A percentile compares a stretch with the other conserved stretches of the same genome.
phyloP scores from a whole-genome alignment of 2,888 invertebrate genomes.

The Drosophila borborema region DNA sequence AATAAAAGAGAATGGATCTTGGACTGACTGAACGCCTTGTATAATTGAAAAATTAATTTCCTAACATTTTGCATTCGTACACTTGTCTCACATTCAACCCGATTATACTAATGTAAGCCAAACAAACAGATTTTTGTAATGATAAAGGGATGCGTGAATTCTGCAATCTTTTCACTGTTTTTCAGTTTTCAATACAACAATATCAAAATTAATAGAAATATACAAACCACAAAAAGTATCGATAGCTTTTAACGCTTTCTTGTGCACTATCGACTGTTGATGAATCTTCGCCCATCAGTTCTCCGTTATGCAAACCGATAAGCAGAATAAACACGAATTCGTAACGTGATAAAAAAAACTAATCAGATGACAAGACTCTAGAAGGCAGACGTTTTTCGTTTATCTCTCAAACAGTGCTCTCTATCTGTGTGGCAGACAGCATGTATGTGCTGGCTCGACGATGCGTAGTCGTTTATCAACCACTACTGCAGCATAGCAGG shows the following conservation, averaged over 20 bases:
- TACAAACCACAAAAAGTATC: background rate
- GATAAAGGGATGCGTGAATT: background rate
- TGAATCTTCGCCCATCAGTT: background rate
- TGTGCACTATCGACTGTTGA: background rate
- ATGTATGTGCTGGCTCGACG: slow-evolving; percentile 19
- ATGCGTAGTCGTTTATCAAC: slow-evolving; percentile 6
- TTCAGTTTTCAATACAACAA: background rate
- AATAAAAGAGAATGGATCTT: background rate
- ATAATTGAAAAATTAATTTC: background rate
- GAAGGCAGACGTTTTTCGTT: slow-evolving; percentile 4
- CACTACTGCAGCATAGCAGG: slow-evolving; percentile 18
- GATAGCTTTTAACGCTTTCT: background rate
- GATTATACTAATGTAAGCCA: background rate
- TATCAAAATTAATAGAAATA: slow-evolving; percentile 1
- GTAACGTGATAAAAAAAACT: slow-evolving; percentile 15
- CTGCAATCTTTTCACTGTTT: background rate
- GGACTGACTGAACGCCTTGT: background rate
- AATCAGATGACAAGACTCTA: slow-evolving; percentile 9
- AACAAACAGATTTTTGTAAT: background rate
- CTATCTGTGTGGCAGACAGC: background rate
- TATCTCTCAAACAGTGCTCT: slow-evolving; percentile 5
- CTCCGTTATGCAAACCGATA: slow-evolving; percentile 26
- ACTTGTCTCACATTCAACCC: background rate
- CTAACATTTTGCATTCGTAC: background rate
- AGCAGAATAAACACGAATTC: slow-evolving; percentile 31